Conservation (phyloP, 2,888 invertebrate species). For the Drosophila ustulata region DNA sequence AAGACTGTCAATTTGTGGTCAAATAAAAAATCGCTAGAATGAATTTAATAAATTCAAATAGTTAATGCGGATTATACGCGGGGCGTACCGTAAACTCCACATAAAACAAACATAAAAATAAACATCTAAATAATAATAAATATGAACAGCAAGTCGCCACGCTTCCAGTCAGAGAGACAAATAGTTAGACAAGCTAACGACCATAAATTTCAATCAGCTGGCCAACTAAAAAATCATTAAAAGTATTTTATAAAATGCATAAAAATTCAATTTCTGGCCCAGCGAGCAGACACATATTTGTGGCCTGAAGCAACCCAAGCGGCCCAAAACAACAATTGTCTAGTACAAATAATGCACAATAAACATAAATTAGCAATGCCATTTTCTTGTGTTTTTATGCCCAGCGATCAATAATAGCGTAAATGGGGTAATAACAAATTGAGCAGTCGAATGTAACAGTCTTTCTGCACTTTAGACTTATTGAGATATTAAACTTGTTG, state of each 20-base stretch:
- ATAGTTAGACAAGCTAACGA: slow-evolving; percentile 46
- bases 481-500: too few species aligned
- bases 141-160: slow-evolving; percentile 27
- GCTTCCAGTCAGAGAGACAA: slow-evolving; percentile 2
- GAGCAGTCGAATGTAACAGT: not conserved
- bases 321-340: slow-evolving; percentile 47
- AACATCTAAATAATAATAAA: slow-evolving; percentile 49
- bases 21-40: not conserved
- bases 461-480: too few species aligned
- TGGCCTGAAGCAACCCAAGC: slow-evolving; percentile 35
- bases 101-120: slow-evolving; percentile 49
- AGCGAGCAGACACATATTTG: slow-evolving; percentile 25
- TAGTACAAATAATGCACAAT: slow-evolving; percentile 67
- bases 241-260: slow-evolving; percentile 57
- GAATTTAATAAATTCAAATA: slow-evolving; percentile 34
- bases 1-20: slow-evolving; percentile 28
- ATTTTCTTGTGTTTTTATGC: slow-evolving; percentile 34
- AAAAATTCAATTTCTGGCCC: slow-evolving; percentile 57
- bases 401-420: not conserved
- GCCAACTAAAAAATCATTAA: slow-evolving; percentile 62
- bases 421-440: not conserved
- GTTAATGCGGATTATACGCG: slow-evolving; percentile 24
- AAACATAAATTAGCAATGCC: slow-evolving; percentile 72
- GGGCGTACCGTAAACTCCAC: slow-evolving; percentile 15
- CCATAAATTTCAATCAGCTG: slow-evolving; percentile 75